Evolutionary conservation across 2,797 vertebrate genomes (phyloP).

Genomic region (Hemitrygon akajei): DNA sequence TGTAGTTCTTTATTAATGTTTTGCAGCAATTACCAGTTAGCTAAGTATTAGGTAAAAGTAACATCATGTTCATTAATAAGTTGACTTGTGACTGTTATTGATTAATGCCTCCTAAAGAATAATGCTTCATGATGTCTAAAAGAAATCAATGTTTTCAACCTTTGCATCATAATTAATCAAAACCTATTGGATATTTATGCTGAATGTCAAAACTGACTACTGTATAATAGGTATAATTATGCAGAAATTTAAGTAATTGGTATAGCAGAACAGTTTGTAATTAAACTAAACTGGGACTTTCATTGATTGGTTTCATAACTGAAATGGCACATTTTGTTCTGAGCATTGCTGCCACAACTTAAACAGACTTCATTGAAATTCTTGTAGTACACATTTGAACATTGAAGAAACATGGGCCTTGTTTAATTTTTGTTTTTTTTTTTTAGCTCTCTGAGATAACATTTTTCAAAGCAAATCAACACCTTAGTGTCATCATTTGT

Average conservation of each 20-base stretch:
- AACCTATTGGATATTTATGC: not conserved
- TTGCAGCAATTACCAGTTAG: not conserved
- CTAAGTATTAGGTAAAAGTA: not conserved
- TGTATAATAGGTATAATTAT: not conserved
- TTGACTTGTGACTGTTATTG: not conserved
- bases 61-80: not conserved
- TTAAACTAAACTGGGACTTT: not conserved
- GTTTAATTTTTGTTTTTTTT: not conserved
- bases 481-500: not conserved
- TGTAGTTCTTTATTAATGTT: not conserved
- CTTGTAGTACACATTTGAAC: not conserved
- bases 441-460: not conserved
- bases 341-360: not conserved
- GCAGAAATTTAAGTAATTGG: not conserved
- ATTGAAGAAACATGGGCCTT: not conserved
- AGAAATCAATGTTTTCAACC: not conserved
- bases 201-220: not conserved
- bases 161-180: not conserved
- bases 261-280: not conserved
- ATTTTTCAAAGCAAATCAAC: not conserved
- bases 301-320: not conserved
- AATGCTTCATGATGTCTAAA: not conserved
- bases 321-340: conserved; percentile 10
- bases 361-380: not conserved
- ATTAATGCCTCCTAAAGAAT: not conserved